Evolutionary conservation across 2,888 invertebrate genomes (phyloP), one percentile per base, ranked within the genome.

Genomic region (Lasioglossum vierecki): DNA sequence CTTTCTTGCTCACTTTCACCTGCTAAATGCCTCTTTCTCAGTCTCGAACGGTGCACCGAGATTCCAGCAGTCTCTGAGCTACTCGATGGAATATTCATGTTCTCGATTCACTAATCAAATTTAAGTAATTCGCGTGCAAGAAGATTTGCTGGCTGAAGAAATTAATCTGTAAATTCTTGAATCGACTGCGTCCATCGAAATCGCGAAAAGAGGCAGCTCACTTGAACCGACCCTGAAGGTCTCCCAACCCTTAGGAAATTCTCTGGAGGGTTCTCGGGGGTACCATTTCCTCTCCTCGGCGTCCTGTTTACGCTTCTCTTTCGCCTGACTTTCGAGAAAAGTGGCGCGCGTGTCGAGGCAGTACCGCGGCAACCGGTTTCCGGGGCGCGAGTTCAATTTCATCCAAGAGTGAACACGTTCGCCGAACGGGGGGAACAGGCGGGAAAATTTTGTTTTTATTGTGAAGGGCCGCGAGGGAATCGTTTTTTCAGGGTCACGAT

Each of bases 1-100:
- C 85, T 85, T 80, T 76, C 85, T 85, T 74, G 49, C 13, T 73
- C 77, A 74, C 85, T 87, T 87, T 87, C 87, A 87, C 87, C 80
- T 63, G 74, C 8, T 80, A 49, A 70, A 79, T 72, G 75, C 63
- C 68, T 78, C 76, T 74, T 73, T n/a, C 30, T n/a, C n/a, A 8
- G 35, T 26, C 49, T 30, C 15, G 30, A 39, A 57, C 35, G 63
- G 68, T 66, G 49, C 57, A 44, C 11, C 9, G 2, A 57, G n/a
- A 9, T n/a, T 9, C 57, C n/a, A n/a, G 3, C 9, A n/a, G 9
- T 9, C 57, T 9, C 57, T 4, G 22, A 57, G n/a, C 57, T n/a
- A n/a, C n/a, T 57, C 57, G 0, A 11, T 11, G 57, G n/a, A 57
- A n/a, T 1, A n/a, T 9, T 11, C 9, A 22, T 11, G 8, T 57